phyloP scores from a whole-genome alignment of 2,113 vertebrate species.

The Uria aalge region DNA sequence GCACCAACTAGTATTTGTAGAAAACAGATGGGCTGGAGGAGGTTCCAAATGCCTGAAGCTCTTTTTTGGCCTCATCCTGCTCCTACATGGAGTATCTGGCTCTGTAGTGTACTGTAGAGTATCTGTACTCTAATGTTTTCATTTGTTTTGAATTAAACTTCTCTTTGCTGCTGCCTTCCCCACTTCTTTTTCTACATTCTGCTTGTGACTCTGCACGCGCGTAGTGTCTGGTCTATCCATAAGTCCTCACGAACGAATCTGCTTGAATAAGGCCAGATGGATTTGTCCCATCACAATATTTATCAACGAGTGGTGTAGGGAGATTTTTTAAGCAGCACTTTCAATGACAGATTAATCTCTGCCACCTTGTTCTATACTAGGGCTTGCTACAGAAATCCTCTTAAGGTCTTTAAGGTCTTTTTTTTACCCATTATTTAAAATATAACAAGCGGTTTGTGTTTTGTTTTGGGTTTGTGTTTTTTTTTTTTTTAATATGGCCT shows the following conservation, averaged over 20 bases:
- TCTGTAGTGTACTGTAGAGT: no score
- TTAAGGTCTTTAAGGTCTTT: background rate
- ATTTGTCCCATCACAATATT: background rate
- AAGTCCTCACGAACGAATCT: background rate
- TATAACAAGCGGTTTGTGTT: background rate
- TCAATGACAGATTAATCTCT: background rate
- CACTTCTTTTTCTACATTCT: background rate
- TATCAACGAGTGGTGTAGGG: background rate
- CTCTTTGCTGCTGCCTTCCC: background rate
- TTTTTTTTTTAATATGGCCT: background rate
- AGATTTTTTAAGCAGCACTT: background rate
- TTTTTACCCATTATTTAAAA: background rate
- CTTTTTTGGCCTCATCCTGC: background rate
- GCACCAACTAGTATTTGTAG: background rate
- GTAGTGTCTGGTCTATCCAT: background rate
- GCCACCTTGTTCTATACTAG: background rate
- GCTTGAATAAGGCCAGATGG: background rate
- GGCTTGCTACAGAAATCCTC: background rate
- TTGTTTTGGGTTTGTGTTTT: background rate
- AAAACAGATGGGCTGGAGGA: constrained; percentile 29
- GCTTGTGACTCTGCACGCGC: background rate
- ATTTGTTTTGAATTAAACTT: background rate
- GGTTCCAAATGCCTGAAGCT: background rate
- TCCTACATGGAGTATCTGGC: background rate
- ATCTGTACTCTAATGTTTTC: background rate